phyloP scores from a whole-genome alignment of 2,888 invertebrate species.

The Teleogryllus oceanicus region DNA sequence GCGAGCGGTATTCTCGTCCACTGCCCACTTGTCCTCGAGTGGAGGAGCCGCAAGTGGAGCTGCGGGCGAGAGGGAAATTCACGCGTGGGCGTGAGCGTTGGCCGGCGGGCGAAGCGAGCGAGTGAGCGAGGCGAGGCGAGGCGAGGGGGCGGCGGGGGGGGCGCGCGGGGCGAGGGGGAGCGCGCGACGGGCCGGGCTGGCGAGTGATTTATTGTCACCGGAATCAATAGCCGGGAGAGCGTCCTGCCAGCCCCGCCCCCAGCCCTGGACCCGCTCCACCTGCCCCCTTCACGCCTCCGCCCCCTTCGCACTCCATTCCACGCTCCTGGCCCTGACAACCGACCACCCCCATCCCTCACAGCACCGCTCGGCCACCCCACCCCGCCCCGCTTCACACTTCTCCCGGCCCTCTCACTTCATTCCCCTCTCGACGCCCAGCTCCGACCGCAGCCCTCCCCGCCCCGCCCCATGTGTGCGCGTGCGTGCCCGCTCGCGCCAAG shows the following conservation, averaged over 20 bases:
- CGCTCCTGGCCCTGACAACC: not conserved
- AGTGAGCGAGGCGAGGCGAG: no score
- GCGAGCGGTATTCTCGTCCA: no score
- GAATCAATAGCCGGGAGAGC: not conserved
- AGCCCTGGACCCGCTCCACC: not conserved
- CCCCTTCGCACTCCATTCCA: not conserved
- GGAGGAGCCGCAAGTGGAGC: no score
- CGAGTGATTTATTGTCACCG: slow-evolving; percentile 4
- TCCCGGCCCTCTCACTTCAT: not conserved
- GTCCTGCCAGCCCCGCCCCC: not conserved
- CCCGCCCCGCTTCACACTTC: not conserved
- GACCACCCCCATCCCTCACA: not conserved
- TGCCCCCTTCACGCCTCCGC: not conserved
- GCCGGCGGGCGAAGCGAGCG: no score
- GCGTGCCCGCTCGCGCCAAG: not conserved
- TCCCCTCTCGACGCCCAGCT: not conserved
- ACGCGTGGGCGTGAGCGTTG: no score
- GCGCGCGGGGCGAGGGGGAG: not conserved
- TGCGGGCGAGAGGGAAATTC: no score
- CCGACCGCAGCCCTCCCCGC: not conserved
- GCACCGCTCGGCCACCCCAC: not conserved
- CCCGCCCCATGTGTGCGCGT: not conserved
- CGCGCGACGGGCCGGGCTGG: not conserved
- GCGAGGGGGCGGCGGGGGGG: no score
- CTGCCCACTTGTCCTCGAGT: no score